These are phyloP conservation scores for Megaceryle torquata DNA, from an alignment of 2,113 vertebrate genomes.

Conservation along the genomic window DNA sequence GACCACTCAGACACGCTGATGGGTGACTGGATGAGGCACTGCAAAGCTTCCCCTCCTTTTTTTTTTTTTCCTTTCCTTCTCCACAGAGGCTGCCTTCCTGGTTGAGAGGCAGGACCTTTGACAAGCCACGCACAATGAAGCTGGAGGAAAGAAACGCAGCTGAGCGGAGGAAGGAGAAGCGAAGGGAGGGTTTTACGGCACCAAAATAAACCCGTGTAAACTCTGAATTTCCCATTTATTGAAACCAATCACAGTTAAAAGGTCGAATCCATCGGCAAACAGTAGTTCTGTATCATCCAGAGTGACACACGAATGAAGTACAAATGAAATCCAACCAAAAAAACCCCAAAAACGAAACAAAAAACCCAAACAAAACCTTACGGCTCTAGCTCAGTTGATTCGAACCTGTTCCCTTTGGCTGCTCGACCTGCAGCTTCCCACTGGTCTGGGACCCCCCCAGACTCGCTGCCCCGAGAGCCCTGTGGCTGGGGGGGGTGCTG, in stretches of 20 bases:
- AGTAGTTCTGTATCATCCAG: conserved; percentile 12
- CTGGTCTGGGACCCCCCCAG: rapidly evolving
- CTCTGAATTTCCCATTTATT: conserved; percentile 68
- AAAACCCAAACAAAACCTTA: neutral
- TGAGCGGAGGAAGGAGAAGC: neutral
- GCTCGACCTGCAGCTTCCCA: neutral
- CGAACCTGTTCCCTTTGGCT: neutral
- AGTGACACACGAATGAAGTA: neutral
- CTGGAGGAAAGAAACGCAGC: neutral
- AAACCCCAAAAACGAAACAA: too few species aligned
- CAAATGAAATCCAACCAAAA: neutral
- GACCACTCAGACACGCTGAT: neutral
- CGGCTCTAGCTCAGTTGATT: neutral
- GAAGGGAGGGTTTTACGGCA: rapidly evolving
- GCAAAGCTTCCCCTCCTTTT: neutral
- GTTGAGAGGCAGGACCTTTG: neutral
- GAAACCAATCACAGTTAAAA: conserved; percentile 67
- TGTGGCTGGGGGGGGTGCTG: neutral
- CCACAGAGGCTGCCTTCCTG: neutral
- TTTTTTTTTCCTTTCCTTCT: neutral
- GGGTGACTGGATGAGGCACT: neutral
- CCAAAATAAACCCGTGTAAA: neutral
- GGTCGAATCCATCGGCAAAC: conserved; percentile 61
- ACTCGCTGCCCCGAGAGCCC: too few species aligned
- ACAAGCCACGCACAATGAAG: neutral